Conservation (phyloP, 2,113 vertebrate species). For the Albula glossodonta region DNA sequence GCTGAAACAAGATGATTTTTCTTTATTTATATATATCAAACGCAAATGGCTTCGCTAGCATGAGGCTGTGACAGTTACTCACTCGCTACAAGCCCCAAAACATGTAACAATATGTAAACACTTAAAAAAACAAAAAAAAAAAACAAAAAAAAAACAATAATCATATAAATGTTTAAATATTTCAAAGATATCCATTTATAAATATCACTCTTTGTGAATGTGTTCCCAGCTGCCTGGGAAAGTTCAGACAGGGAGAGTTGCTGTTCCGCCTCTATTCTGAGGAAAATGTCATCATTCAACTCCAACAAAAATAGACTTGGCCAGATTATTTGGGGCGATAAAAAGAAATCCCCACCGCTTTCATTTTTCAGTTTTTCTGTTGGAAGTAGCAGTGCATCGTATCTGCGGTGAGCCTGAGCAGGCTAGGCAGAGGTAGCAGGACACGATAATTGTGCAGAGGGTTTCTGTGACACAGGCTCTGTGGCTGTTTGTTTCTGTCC, state of each 20-base stretch:
- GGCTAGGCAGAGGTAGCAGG: background rate
- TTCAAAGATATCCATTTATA: background rate
- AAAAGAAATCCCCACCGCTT: background rate
- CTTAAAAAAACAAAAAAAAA: background rate
- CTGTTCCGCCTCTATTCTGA: background rate
- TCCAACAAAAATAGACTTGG: background rate
- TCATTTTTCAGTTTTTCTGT: background rate
- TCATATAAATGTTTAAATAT: background rate
- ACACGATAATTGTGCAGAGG: constrained; percentile 17
- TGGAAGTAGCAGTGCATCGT: constrained; percentile 1
- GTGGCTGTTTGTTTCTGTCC: background rate
- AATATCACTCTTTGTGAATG: background rate
- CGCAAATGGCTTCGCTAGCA: no score
- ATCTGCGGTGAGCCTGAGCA: background rate
- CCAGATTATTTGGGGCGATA: background rate
- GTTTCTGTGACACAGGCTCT: background rate
- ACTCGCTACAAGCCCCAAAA: no score
- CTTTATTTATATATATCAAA: background rate
- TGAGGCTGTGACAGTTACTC: no score
- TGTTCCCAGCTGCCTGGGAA: background rate
- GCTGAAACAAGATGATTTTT: background rate
- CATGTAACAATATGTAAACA: no score
- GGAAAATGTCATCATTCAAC: background rate
- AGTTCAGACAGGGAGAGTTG: background rate
- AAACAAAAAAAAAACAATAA: background rate